phyloP scores from a whole-genome alignment of 2,797 vertebrate species.

The Halcyon badia region DNA sequence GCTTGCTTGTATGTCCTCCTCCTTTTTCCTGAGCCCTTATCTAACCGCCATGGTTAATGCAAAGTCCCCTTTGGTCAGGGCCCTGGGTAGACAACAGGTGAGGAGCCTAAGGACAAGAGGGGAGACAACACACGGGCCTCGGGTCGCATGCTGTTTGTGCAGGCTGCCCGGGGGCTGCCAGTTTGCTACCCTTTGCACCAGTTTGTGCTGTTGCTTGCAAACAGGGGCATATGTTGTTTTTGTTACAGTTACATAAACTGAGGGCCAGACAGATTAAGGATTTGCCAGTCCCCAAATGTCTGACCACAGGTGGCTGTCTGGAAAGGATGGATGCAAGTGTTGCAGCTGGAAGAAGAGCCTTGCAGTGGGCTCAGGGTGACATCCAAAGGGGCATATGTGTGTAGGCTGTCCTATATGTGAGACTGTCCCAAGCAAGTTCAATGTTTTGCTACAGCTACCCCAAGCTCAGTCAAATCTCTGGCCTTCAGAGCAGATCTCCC shows the following conservation, averaged over 20 bases:
- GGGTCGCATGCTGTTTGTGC: background rate
- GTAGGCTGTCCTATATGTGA: background rate
- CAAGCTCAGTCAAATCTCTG: background rate
- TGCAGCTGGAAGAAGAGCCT: background rate
- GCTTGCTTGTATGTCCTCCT: background rate
- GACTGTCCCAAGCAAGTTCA: background rate
- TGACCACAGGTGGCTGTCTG: background rate
- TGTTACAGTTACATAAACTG: constrained; percentile 33
- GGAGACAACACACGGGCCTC: fast-evolving
- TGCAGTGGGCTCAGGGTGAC: background rate
- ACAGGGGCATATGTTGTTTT: background rate
- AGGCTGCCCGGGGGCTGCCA: background rate
- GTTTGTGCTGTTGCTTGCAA: background rate
- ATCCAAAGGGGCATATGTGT: background rate
- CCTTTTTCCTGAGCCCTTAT: background rate
- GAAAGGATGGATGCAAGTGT: background rate
- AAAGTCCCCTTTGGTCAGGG: background rate
- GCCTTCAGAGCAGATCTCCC: background rate
- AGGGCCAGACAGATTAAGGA: constrained; percentile 53
- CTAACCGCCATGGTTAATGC: background rate
- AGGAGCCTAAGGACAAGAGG: background rate
- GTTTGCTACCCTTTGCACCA: background rate
- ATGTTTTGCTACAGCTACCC: background rate
- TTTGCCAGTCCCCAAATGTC: constrained; percentile 42
- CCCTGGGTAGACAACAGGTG: background rate